Evolutionary conservation across 2,888 invertebrate genomes (phyloP), one percentile per base, ranked within the genome.

Genomic region (Erpobdella octoculata): DNA sequence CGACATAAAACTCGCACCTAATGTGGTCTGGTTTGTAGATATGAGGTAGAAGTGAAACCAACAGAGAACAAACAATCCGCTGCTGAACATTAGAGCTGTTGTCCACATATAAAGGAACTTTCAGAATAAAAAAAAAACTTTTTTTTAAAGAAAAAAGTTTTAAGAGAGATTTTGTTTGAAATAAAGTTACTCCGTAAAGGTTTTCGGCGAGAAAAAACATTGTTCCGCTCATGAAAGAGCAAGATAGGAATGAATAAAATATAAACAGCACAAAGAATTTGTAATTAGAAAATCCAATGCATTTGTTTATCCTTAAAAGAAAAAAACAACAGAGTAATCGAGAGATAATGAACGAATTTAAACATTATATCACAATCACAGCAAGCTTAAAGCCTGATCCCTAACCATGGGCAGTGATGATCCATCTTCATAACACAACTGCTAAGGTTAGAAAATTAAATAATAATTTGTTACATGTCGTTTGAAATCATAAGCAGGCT

Each of bases 181-280:
- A n/a, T n/a, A n/a, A n/a, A n/a, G n/a, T n/a, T n/a, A n/a, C n/a
- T n/a, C n/a, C n/a, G n/a, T n/a, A n/a, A n/a, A n/a, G n/a, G n/a
- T n/a, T n/a, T n/a, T n/a, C n/a, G 48, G 31, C 25, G 21, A 68
- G 12, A 9, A 62, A 28, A 35, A 28, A 25, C 3, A 65, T n/a
- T 3, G 37, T 1, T 5, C 15, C 18, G 21, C 65, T 35, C 41
- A 95, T 89, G 85, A 91, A 95, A 76, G 93, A 83, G 85, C 95
- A 96, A 84, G 95, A 95, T 73, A 92, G 79, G 78, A 95, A 87
- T 61, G 92, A 92, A 85, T 96, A 97, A 76, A 90, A 93, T 80
- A 99, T 87, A 86, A 98, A 98, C 78, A 96, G 87, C 82, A 98
- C 89, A 86, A 99, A 98, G 86, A 90, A 98, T 86, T 98, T 98